Base-by-base conservation (phyloP, 2,797 vertebrate genomes). In the Anguilla pacifica region DNA sequence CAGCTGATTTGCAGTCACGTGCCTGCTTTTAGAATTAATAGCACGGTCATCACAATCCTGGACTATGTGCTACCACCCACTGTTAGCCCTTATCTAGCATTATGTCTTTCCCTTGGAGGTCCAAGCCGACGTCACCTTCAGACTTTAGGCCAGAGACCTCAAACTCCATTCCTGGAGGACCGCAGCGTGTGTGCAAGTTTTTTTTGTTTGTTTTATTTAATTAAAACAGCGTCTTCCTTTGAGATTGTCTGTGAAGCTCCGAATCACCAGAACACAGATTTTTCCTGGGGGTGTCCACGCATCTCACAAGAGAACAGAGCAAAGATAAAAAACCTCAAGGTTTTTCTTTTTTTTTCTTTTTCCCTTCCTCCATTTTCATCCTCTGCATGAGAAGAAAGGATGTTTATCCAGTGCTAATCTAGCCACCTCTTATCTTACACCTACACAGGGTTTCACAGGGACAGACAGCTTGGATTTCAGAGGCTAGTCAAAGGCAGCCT, bases 341-440 rank as follows among this genome's bases (percentile, higher is more conserved):
- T 86, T 86, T 67, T 85, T 51, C 0, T 51, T 86, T 67, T 85
- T 51, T 51, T 51, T 51, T 51, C 39, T 39, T 39, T 39, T 39
- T 39, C 70, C 85, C 19, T 31, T 59, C 86, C 46, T 83, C 51
- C 81, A n/a, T 25, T 51, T 83, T 4, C 81, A 51, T 83, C 51
- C n/a, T 25, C 10, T 10, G 5, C 46, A 49, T n/a, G n/a, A 13
- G 81, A 83, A 83, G 90, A 70, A 57, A 86, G 89, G 90, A 88
- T 88, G 86, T 83, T 49, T 83, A 49, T 83, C 81, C 25, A 51
- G 85, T 88, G 86, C 86, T 87, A 89, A 91, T 91, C 92, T 89
- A 49, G 31, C 84, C 22, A 79, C 89, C 91, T 91, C 89, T 84
- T 74, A 19, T 90, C 90, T 88, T 84, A 89, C 91, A 53, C 94